A percentile compares a stretch with the other conserved stretches of the same genome.
These are phyloP conservation scores for Muscicapa comitata DNA, from an alignment of 2,797 vertebrate species.

Conservation along the genomic window DNA sequence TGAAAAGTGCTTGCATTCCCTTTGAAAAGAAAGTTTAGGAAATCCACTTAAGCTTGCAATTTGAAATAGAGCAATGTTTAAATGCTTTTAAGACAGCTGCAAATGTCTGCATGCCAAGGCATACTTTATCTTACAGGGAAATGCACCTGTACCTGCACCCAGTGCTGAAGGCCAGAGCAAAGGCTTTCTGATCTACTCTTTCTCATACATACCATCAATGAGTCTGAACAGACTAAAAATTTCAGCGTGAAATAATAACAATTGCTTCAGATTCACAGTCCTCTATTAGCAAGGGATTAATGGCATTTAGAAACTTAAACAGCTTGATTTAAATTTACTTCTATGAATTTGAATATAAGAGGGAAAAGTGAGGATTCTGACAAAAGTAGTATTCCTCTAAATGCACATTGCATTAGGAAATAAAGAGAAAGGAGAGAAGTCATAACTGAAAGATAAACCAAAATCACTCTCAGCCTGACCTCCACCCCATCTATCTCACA, in stretches of 20 bases:
- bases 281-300: background rate
- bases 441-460: background rate
- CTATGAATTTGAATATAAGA: background rate
- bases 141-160: background rate
- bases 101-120: background rate
- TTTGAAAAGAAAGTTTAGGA: background rate
- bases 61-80: background rate
- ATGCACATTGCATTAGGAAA: background rate
- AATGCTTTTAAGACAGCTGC: background rate
- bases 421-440: background rate
- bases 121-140: background rate
- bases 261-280: background rate
- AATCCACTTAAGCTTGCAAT: background rate
- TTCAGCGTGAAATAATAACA: background rate
- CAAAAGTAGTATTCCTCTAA: background rate
- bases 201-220: background rate
- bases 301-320: background rate
- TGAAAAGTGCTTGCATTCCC: background rate
- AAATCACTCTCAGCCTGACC: background rate
- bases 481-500: background rate
- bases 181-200: background rate
- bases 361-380: background rate
- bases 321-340: background rate
- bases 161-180: background rate
- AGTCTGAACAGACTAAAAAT: background rate